Conservation (phyloP, 1,140 invertebrate genomes). For the Eriosoma lanigerum region DNA sequence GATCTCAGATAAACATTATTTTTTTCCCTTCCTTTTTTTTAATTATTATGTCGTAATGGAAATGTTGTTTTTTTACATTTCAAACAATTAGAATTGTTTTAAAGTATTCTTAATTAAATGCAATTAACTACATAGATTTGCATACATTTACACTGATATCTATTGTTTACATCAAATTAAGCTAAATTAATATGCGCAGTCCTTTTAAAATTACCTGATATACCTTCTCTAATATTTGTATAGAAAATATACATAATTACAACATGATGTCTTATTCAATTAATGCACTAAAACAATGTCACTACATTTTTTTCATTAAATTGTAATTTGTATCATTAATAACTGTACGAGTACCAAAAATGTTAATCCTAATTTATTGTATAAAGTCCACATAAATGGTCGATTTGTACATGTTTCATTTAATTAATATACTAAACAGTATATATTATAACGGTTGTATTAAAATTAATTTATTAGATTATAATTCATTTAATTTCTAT, state of each 20-base stretch:
- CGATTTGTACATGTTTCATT: too few relatives aligned
- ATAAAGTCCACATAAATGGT: too few relatives aligned
- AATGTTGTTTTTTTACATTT: neutral
- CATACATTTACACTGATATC: neutral
- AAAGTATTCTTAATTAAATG: neutral
- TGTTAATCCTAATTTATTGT: too few relatives aligned
- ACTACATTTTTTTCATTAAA: too few relatives aligned
- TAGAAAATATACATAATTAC: slow-evolving; percentile 19
- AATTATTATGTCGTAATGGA: slow-evolving; percentile 9
- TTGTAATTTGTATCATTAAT: too few relatives aligned
- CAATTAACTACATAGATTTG: slow-evolving; percentile 10
- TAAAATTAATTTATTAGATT: too few relatives aligned
- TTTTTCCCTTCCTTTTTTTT: neutral
- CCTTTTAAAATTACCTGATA: neutral
- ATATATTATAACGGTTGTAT: too few relatives aligned
- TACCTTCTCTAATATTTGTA: neutral
- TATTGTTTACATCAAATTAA: slow-evolving; percentile 5
- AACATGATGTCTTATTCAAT: neutral
- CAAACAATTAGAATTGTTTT: neutral
- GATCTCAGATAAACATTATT: neutral
- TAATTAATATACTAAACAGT: too few relatives aligned
- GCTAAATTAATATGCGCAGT: neutral
- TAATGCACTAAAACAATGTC: neutral
- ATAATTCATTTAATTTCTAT: too few relatives aligned
- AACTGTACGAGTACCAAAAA: too few relatives aligned